Percentiles rank a stretch among this genome's conserved stretches.
Conservation (phyloP, 2,797 vertebrate genomes). For the Euthynnus affinis region DNA sequence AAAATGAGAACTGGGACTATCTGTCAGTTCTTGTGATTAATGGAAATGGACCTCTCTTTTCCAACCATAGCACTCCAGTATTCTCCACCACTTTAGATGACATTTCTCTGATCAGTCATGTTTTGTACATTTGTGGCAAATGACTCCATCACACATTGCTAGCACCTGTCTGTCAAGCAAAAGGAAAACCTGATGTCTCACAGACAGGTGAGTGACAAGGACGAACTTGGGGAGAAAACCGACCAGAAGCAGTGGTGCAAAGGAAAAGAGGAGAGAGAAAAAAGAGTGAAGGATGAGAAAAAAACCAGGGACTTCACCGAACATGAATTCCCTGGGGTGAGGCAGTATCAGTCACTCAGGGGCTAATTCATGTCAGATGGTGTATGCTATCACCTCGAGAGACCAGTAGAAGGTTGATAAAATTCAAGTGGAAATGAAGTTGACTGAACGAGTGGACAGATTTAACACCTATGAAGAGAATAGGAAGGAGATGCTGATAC, state of each 20-base stretch:
- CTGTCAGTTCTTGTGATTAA: constrained; percentile 77
- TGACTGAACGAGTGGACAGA: constrained; percentile 84
- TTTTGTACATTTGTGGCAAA: constrained; percentile 85
- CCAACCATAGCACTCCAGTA: constrained; percentile 36
- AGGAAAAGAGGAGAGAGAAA: constrained; percentile 59
- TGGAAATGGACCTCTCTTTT: constrained; percentile 66
- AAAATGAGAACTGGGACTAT: constrained; percentile 73
- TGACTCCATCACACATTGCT: constrained; percentile 84
- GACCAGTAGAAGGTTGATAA: constrained; percentile 89
- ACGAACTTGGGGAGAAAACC: constrained; percentile 51
- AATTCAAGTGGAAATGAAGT: constrained; percentile 94
- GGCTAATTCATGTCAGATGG: constrained; percentile 92
- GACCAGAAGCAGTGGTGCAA: constrained; percentile 55
- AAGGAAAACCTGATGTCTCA: constrained; percentile 73
- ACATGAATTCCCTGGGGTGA: constrained; percentile 79
- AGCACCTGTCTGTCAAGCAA: constrained; percentile 78
- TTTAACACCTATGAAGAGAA: constrained; percentile 77
- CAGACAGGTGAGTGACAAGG: constrained; percentile 86
- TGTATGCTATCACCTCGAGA: constrained; percentile 88
- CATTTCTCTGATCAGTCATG: constrained; percentile 75
- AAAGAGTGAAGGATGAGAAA: constrained; percentile 42
- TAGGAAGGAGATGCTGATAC: constrained; percentile 75
- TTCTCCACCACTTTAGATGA: constrained; percentile 72
- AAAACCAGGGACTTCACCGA: constrained; percentile 58
- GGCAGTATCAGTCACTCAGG: constrained; percentile 90